Evolutionary conservation across 2,888 invertebrate genomes (phyloP).

Genomic region (Dione juno): DNA sequence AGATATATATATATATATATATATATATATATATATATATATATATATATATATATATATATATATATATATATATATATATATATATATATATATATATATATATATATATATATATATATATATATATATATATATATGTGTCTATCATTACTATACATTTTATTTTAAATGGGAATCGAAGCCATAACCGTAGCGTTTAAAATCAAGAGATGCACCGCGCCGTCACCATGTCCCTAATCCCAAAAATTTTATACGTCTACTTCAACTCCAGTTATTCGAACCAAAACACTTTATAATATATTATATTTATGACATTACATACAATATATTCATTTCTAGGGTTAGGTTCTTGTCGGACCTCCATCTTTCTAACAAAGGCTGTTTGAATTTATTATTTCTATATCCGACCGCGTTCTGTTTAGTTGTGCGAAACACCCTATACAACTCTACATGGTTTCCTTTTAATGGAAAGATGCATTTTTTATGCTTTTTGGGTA

Average conservation of each 20-base stretch:
- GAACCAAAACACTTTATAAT: neutral
- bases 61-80: too few species aligned
- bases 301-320: neutral
- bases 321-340: slow-evolving; percentile 8
- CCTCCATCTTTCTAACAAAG: slow-evolving; percentile 50
- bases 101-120: too few species aligned
- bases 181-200: too few species aligned
- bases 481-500: neutral
- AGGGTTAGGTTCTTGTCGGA: slow-evolving; percentile 41
- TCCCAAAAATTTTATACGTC: slow-evolving; percentile 11
- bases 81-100: too few species aligned
- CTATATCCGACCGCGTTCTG: slow-evolving; percentile 13
- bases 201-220: too few species aligned
- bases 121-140: too few species aligned
- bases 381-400: slow-evolving; percentile 46
- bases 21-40: too few species aligned
- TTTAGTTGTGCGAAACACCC: neutral
- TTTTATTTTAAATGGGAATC: too few species aligned
- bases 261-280: neutral
- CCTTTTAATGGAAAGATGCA: neutral
- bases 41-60: too few species aligned
- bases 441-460: neutral
- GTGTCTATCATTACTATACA: too few species aligned
- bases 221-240: too few species aligned
- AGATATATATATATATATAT: too few species aligned